Base-by-base conservation (phyloP, 2,797 vertebrate genomes). In the Decapterus maruadsi region DNA sequence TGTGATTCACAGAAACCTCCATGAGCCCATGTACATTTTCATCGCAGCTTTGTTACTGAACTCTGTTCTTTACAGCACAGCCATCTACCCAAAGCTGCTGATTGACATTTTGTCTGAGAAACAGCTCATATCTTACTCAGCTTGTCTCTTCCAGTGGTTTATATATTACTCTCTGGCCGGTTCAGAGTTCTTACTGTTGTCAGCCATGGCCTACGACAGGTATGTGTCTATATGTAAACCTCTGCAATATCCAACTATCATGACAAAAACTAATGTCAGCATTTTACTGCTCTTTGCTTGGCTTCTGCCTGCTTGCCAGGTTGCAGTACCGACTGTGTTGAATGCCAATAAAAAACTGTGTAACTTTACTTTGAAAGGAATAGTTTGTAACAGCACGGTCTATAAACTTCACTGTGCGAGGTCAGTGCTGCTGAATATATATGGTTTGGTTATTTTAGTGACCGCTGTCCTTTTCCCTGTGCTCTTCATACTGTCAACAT, bases 171-270 rank as follows among this genome's bases (percentile, higher is more conserved):
- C 42, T 43, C 1, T 43, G 13, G 42, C 13, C 4, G 3, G 42
- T 43, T 43, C 42, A 43, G 81, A 82, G 6, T 82, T 77, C 26
- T 48, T 75, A 0, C 77, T 88, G 29, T 34, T 87, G 63, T 4
- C 75, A n/a, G 77, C 53, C 20, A 82, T 86, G 85, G 53, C 80
- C 3, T 76, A 81, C 63, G 83, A 83, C 66, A 72, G 76, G 11
- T 82, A 66, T 34, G 80, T 77, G n/a, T 75, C 81, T 8, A 81
- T 83, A 19, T 82, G 76, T 67, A 80, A 80, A 65, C 79, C 74
- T 54, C 63, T 43, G 13, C 42, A 43, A 43, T 43, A 43, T 43
- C 42, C 42, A 43, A 43, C 3, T 4, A 16, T 43, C 42, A 43
- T 43, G 42, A 43, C 12, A 43, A 43, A 4, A 43, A 43, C 13